Percentiles rank a stretch among this genome's conserved stretches.
These are phyloP conservation scores for Phyllotis vaccarum DNA, from an alignment of 2,797 vertebrate species.

Conservation along the genomic window DNA sequence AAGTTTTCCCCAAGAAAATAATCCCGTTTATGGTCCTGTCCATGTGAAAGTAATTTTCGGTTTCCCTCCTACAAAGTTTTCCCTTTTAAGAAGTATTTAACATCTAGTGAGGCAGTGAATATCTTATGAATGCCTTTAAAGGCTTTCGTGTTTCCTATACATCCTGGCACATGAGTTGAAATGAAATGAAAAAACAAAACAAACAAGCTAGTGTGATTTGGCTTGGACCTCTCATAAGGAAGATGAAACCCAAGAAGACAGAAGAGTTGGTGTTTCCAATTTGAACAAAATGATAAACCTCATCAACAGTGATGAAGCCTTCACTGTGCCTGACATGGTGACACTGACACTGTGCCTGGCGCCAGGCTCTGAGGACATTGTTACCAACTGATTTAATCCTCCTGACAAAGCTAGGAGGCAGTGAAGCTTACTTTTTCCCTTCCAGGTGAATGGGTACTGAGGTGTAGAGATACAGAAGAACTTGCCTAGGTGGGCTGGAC, in stretches of 20 bases:
- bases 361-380: neutral
- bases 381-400: conserved; percentile 25
- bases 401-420: neutral
- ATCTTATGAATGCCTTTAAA: conserved; percentile 70
- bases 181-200: conserved; percentile 40
- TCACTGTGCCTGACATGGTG: neutral
- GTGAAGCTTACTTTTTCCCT: neutral
- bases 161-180: conserved; percentile 24
- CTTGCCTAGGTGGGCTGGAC: neutral
- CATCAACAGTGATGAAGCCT: neutral
- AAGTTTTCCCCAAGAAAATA: conserved; percentile 73
- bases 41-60: conserved; percentile 70
- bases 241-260: conserved; percentile 22
- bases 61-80: conserved; percentile 71
- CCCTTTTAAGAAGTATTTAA: conserved; percentile 72
- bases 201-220: neutral
- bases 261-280: neutral
- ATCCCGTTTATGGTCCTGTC: conserved; percentile 71
- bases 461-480: conserved; percentile 13
- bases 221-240: conserved; percentile 41
- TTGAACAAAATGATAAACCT: neutral
- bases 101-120: conserved; percentile 51
- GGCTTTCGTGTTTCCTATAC: conserved; percentile 50
- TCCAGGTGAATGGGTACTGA: neutral
- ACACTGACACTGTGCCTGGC: too few relatives aligned